Base-by-base conservation (phyloP, 2,888 invertebrate species). In the Metopia argyrocephala region DNA sequence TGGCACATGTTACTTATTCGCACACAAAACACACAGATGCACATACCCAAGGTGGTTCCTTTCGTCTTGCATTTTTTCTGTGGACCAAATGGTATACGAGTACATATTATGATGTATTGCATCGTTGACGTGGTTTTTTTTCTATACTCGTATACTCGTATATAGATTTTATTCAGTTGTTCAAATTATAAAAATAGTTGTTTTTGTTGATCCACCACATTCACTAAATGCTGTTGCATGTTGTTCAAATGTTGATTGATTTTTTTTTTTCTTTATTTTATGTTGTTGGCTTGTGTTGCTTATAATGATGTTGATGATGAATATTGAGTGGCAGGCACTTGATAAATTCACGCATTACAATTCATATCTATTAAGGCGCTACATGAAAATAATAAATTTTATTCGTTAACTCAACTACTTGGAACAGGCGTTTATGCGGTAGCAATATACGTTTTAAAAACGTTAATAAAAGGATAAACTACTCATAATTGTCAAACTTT, bases 1-100 rank as follows among this genome's bases (percentile, higher is more conserved):
- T 85, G 87, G 88, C 88, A 89, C 88, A 88, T 85, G 88, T 86
- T 87, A 85, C 80, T 76, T 74, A 73, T 76, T 76, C 66, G 78
- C 57, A 73, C 68, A 79, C 66, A 68, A 56, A 76, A 71, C 70
- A 64, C 48, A 62, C 56, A 64, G 48, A 52, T 38, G n/a, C 57
- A 59, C 20, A 23, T 27, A 56, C 59, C 62, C 18, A 12, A 21
- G 31, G 18, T 54, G 9, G n/a, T 31, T 64, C 54, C n/a, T n/a
- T n/a, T n/a, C n/a, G n/a, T n/a, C n/a, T n/a, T n/a, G n/a, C n/a
- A n/a, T n/a, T n/a, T n/a, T n/a, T n/a, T n/a, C n/a, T n/a, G 27
- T 38, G 23, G 64, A 56, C 18, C 52, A 62, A 27, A 38, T 38
- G 61, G 28, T 28, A 46, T 46, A 54, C 46, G 62, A 38, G 7